Conservation (phyloP, 2,113 vertebrate genomes). For the Campylomormyrus numenius region DNA sequence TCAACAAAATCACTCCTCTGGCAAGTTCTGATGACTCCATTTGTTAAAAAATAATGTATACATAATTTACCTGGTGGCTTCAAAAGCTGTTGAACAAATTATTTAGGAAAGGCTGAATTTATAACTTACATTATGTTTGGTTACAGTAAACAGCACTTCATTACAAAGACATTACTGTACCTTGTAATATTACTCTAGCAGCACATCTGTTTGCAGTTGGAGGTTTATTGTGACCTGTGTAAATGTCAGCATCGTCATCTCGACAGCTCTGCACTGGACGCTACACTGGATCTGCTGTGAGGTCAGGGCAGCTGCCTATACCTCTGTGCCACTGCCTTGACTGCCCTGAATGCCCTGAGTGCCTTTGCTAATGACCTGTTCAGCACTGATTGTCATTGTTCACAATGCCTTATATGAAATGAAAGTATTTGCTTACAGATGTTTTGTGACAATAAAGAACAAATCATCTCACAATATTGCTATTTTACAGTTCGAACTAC, state of each 20-base stretch:
- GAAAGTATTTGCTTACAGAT: neutral
- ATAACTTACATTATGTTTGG: neutral
- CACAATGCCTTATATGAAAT: neutral
- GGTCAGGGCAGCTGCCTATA: neutral
- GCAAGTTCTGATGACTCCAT: neutral
- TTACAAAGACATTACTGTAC: neutral
- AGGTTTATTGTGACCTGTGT: neutral
- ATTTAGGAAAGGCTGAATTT: neutral
- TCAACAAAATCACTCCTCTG: neutral
- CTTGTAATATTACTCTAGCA: neutral
- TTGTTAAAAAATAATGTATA: conserved; percentile 24
- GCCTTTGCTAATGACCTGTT: neutral
- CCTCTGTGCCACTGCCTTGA: neutral
- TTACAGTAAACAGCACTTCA: neutral
- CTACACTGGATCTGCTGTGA: neutral
- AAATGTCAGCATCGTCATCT: neutral
- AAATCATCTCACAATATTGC: neutral
- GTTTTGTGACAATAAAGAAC: neutral
- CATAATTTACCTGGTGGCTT: neutral
- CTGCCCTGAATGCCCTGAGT: neutral
- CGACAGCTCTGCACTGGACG: neutral
- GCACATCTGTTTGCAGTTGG: neutral
- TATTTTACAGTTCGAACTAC: neutral
- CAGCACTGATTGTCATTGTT: neutral
- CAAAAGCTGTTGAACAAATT: neutral